Base-by-base conservation (phyloP, 2,888 invertebrate species). In the Belgica antarctica region DNA sequence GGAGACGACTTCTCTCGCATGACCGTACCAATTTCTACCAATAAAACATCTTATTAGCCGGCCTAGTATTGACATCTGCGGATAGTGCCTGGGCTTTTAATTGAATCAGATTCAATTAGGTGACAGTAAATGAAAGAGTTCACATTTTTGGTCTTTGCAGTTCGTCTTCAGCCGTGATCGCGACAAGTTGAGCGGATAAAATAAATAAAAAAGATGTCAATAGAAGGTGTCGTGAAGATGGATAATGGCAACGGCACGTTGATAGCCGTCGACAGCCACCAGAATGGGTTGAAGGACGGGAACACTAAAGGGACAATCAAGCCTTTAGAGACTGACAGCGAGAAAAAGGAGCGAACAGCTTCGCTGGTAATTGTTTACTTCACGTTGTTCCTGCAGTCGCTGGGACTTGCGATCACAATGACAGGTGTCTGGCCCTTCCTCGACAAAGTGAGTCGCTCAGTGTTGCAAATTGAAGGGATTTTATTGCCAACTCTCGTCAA, bases 331-430 rank as follows among this genome's bases (percentile, higher is more conserved):
- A 88, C 86, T 3, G 77, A 81, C 52, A 80, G 81, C 71, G 87
- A 92, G 77, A 86, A 86, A 74, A 83, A 82, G 73, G 83, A 87
- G 77, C 83, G 93, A 81, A 90, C 89, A 89, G 84, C 85, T 73
- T 92, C 92, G 72, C 84, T 93, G 72, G 86, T 89, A 76, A 84
- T 90, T 52, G 89, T 93, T 76, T 92, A 93, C 80, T 92, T 92
- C 79, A 93, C 92, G 70, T 92, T 92, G 88, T 93, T 94, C 81
- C 84, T 92, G 73, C 92, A 93, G 87, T 90, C 92, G 0, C 82
- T 94, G 63, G 93, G 92, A 27, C 93, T 68, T 17, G 68, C 68
- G 5, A 57, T 68, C 7, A 31, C 31, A 1, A 68, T 68, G 68
- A 68, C 68, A 5, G 68, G 68, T 19, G 28, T 68, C 34, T 68